These are phyloP conservation scores for Quiscalus mexicanus DNA, from an alignment of 2,113 vertebrate species.

Conservation along the genomic window DNA sequence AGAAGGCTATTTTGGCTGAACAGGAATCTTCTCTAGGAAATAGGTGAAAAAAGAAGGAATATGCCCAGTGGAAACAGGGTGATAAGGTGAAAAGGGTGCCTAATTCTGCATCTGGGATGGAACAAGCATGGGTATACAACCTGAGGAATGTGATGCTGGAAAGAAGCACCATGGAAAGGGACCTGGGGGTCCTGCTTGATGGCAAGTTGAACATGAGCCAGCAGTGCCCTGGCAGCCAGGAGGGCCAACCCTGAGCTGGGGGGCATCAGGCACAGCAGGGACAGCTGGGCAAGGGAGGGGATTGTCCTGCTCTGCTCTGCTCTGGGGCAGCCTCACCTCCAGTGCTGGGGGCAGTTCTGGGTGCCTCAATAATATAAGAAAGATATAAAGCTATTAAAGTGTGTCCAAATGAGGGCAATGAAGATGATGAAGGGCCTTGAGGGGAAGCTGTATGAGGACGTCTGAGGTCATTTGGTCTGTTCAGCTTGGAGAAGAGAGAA, in stretches of 20 bases:
- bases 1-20: neutral
- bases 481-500: neutral
- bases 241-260: neutral
- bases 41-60: neutral
- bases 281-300: neutral
- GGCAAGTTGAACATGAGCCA: fast-evolving
- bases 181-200: fast-evolving
- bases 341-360: neutral
- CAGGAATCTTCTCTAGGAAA: neutral
- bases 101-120: neutral
- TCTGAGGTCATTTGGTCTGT: neutral
- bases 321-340: fast-evolving
- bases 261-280: neutral
- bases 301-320: neutral
- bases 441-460: fast-evolving
- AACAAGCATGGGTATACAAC: neutral
- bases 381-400: fast-evolving
- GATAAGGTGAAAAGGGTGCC: neutral
- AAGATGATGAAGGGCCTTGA: neutral
- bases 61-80: neutral
- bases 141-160: neutral
- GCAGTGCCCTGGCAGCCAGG: neutral
- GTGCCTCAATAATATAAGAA: neutral
- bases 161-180: neutral
- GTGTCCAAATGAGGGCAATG: neutral